A percentile compares a stretch with the other conserved stretches of the same genome.
phyloP scores from a whole-genome alignment of 2,888 invertebrate genomes.

The Odontocolon sp. region DNA sequence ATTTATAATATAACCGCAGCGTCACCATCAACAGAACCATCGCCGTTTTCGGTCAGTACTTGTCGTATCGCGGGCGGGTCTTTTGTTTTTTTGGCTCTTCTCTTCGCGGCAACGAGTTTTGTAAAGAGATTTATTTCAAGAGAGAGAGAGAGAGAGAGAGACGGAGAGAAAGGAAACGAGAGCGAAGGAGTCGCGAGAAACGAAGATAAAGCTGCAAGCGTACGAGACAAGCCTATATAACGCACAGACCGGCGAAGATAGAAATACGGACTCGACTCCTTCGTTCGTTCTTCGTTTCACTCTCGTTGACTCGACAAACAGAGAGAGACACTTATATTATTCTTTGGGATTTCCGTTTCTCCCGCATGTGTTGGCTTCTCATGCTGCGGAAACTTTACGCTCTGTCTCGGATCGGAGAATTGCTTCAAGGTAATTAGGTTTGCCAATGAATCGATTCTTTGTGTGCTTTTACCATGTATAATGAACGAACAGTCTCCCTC shows the following conservation, averaged over 20 bases:
- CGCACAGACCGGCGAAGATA: constrained; percentile 39
- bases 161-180: constrained; percentile 10
- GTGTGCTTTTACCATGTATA: neutral
- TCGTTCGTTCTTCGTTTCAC: constrained; percentile 11
- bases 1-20: neutral
- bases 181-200: constrained; percentile 27
- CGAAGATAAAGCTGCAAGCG: constrained; percentile 3
- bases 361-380: neutral
- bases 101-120: constrained; percentile 14
- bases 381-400: constrained; percentile 37
- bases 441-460: constrained; percentile 68
- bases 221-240: constrained; percentile 24
- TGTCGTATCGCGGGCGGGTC: too few species aligned
- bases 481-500: neutral
- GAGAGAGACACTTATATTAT: constrained; percentile 5
- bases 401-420: constrained; percentile 58
- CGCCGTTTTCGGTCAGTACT: too few species aligned
- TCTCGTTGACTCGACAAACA: neutral
- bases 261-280: constrained; percentile 47
- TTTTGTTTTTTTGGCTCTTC: constrained; percentile 5
- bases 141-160: constrained; percentile 36
- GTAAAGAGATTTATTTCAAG: constrained; percentile 50
- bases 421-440: constrained; percentile 63
- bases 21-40: neutral
- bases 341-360: constrained; percentile 29